These are phyloP conservation scores for Tamandua tetradactyla DNA, from an alignment of 2,797 vertebrate genomes.

Conservation along the genomic window DNA sequence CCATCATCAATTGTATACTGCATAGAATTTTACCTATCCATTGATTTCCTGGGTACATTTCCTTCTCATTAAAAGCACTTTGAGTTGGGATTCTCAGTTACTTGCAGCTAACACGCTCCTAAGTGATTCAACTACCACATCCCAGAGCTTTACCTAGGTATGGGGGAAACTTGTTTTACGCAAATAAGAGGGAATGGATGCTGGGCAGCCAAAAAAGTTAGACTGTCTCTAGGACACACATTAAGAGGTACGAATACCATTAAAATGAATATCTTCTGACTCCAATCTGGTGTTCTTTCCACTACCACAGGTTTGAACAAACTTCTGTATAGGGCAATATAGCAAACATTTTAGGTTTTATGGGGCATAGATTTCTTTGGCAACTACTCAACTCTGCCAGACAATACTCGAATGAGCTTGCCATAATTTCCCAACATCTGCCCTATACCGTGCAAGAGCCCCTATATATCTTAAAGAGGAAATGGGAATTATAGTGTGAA, in stretches of 20 bases:
- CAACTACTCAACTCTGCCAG: no score
- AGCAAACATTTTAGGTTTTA: not conserved
- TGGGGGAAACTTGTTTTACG: not conserved
- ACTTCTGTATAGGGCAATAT: not conserved
- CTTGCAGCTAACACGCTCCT: not conserved
- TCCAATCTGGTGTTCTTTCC: not conserved
- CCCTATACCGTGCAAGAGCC: not conserved
- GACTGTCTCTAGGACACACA: not conserved
- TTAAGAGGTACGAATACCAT: not conserved
- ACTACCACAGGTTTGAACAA: not conserved
- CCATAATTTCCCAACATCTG: not conserved
- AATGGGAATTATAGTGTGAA: not conserved
- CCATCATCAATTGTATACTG: not conserved
- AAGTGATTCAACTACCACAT: not conserved
- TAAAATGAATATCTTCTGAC: not conserved
- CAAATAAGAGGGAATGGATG: not conserved
- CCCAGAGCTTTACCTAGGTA: not conserved
- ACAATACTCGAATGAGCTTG: not conserved
- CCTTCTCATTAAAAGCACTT: not conserved
- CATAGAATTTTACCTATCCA: not conserved
- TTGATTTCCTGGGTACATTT: not conserved
- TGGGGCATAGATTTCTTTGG: not conserved
- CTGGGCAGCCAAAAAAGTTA: not conserved
- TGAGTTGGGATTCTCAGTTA: not conserved
- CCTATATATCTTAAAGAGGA: not conserved